Evolutionary conservation across 2,797 vertebrate species (phyloP).

Genomic region (Karalla daura): DNA sequence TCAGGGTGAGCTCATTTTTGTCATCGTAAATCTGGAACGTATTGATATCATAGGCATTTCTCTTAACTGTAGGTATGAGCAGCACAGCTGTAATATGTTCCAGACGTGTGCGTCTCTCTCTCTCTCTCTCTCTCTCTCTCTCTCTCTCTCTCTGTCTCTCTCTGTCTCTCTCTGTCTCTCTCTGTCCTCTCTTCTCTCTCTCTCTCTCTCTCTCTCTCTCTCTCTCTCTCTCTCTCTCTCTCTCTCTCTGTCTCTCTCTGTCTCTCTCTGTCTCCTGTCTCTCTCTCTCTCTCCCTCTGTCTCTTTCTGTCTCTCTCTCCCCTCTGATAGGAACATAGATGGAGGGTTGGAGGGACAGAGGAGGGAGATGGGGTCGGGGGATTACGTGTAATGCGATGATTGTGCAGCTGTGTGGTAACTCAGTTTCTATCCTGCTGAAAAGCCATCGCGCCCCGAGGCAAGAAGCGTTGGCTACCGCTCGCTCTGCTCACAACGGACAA

Average conservation of each 20-base stretch:
- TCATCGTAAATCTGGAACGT: neutral
- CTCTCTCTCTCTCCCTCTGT: too few relatives aligned
- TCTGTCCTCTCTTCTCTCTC: too few relatives aligned
- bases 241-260: too few relatives aligned
- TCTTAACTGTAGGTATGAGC: neutral
- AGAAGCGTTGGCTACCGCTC: neutral
- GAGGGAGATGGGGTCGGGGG: too few relatives aligned
- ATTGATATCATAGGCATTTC: neutral
- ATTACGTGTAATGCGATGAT: neutral
- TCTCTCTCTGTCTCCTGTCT: too few relatives aligned
- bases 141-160: too few relatives aligned
- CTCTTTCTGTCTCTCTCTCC: too few relatives aligned
- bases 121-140: too few relatives aligned
- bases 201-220: slow-evolving; percentile 16
- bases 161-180: slow-evolving; percentile 14
- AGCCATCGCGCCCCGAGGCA: neutral
- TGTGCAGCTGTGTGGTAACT: neutral
- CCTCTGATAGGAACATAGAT: slow-evolving; percentile 1
- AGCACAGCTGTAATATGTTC: neutral
- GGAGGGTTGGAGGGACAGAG: too few relatives aligned
- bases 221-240: slow-evolving; percentile 16
- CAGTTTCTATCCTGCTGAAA: neutral
- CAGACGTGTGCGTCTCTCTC: slow-evolving; percentile 11
- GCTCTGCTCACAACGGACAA: neutral
- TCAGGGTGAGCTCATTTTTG: neutral